These are phyloP conservation scores for Agonum fuliginosum DNA, from an alignment of 2,888 invertebrate species.

Conservation along the genomic window DNA sequence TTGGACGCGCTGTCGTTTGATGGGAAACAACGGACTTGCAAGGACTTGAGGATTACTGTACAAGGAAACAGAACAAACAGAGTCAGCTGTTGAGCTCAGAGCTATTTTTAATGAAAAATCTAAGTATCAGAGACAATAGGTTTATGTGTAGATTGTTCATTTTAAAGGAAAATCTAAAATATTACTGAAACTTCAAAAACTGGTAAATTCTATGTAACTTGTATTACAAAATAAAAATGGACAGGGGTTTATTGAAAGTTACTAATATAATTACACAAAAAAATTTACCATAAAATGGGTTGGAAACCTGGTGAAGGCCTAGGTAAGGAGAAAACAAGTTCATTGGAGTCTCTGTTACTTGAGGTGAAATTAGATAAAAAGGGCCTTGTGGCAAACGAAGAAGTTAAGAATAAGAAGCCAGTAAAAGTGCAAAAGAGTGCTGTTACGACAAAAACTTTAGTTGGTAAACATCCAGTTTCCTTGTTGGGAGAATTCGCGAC, in stretches of 20 bases:
- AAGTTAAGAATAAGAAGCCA: conserved; percentile 73
- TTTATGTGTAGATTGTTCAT: neutral
- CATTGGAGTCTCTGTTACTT: conserved; percentile 89
- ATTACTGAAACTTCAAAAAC: too few species aligned
- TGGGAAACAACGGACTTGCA: neutral
- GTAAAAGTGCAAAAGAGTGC: conserved; percentile 62
- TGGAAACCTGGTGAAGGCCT: conserved; percentile 98
- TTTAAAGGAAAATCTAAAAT: too few species aligned
- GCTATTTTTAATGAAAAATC: conserved; percentile 39
- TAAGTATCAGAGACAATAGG: too few species aligned
- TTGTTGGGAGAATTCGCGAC: conserved; percentile 94
- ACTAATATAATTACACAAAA: too few species aligned
- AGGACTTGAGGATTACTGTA: too few species aligned
- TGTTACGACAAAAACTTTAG: conserved; percentile 72
- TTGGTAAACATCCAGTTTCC: conserved; percentile 96
- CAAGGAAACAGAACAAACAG: conserved; percentile 8
- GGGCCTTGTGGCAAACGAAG: conserved; percentile 87
- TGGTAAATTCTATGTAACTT: too few species aligned
- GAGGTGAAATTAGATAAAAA: conserved; percentile 98
- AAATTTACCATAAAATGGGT: conserved; percentile 99
- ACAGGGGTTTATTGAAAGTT: too few species aligned
- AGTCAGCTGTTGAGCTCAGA: conserved; percentile 1
- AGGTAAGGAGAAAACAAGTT: conserved; percentile 95
- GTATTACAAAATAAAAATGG: too few species aligned
- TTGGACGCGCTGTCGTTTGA: neutral